phyloP scores from a whole-genome alignment of 2,888 invertebrate genomes.

The Copidosoma aretas region DNA sequence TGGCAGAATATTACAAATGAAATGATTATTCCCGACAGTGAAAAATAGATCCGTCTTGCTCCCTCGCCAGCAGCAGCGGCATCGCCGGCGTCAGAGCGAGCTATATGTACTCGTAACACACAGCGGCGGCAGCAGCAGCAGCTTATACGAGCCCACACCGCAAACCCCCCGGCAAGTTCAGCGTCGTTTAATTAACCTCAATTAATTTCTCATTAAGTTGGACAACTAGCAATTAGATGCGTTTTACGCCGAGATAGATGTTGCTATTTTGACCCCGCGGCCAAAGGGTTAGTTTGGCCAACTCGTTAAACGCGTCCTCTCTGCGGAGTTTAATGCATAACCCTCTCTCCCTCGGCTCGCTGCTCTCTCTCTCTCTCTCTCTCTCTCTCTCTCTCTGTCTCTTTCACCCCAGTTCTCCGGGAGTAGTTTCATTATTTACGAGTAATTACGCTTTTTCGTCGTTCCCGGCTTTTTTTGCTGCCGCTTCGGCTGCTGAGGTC shows the following conservation, averaged over 20 bases:
- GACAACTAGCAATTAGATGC: slow-evolving; percentile 22
- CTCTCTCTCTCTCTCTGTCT: neutral
- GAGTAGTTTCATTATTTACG: neutral
- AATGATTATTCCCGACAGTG: neutral
- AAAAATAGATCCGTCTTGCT: neutral
- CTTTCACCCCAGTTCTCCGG: neutral
- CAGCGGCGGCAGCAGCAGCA: no score
- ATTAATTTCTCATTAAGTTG: slow-evolving; percentile 24
- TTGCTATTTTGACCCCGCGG: slow-evolving; percentile 14
- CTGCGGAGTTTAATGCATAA: neutral
- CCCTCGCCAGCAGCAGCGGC: no score
- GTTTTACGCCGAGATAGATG: slow-evolving; percentile 27
- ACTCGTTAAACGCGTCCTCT: slow-evolving; percentile 11
- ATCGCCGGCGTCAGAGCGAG: no score
- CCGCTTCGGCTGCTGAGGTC: neutral
- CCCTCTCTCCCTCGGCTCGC: neutral
- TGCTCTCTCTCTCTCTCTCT: neutral
- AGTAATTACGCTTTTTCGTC: neutral
- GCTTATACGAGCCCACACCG: neutral
- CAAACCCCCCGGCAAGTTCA: neutral
- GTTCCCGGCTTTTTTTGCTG: no score
- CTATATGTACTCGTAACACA: no score
- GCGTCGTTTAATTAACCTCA: slow-evolving; percentile 5
- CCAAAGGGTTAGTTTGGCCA: slow-evolving; percentile 26
- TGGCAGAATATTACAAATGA: no score